Conservation (phyloP, 2,113 vertebrate genomes). For the Apeltes quadracus region DNA sequence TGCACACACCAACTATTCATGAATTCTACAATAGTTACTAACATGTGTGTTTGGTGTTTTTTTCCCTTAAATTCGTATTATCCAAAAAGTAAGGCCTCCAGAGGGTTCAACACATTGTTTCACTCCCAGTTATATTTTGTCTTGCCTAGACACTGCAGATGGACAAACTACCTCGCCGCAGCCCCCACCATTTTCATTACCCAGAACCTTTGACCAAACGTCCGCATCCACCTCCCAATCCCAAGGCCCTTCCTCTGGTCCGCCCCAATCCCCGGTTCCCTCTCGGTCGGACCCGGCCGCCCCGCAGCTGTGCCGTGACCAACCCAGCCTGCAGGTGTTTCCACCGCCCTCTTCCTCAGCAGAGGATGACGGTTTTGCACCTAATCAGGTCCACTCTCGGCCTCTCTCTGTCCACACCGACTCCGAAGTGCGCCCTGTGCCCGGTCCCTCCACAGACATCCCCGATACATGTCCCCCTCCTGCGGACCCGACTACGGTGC, state of each 20-base stretch:
- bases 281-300: slow-evolving; percentile 75
- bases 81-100: neutral
- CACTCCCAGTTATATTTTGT: slow-evolving; percentile 50
- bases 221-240: slow-evolving; percentile 79
- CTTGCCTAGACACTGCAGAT: slow-evolving; percentile 84
- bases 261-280: slow-evolving; percentile 77
- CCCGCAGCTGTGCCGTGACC: slow-evolving; percentile 68
- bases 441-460: slow-evolving; percentile 40
- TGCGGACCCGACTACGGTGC: slow-evolving; percentile 19
- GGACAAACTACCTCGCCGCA: slow-evolving; percentile 99
- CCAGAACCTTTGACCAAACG: slow-evolving; percentile 82
- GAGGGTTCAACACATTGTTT: neutral
- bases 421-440: slow-evolving; percentile 20
- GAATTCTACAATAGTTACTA: neutral
- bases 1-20: slow-evolving; percentile 2
- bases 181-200: slow-evolving; percentile 85
- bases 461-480: slow-evolving; percentile 33
- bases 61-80: slow-evolving; percentile 19
- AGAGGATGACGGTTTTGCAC: slow-evolving; percentile 40
- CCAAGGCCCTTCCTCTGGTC: slow-evolving; percentile 71
- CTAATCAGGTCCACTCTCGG: slow-evolving; percentile 26
- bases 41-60: slow-evolving; percentile 7
- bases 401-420: slow-evolving; percentile 36
- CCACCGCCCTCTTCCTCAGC: slow-evolving; percentile 39
- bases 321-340: slow-evolving; percentile 62